These are phyloP conservation scores for Phalloptychus januarius DNA, from an alignment of 2,797 vertebrate species.

Conservation along the genomic window DNA sequence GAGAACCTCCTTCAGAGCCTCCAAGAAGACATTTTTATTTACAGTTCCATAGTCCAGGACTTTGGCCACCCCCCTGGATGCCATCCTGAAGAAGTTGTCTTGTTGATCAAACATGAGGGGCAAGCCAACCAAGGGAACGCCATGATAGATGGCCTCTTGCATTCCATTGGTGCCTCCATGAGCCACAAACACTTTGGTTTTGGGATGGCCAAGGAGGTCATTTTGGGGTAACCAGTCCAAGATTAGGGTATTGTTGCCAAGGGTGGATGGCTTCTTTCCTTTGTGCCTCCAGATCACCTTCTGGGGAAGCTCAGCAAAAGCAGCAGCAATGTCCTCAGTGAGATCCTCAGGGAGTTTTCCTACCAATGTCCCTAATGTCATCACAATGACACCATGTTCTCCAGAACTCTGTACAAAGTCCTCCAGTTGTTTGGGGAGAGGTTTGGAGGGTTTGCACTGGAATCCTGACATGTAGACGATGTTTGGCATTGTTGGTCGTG, in stretches of 20 bases:
- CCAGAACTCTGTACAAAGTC: conserved; percentile 53
- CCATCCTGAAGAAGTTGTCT: conserved; percentile 69
- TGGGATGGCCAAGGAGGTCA: conserved; percentile 71
- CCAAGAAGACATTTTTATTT: conserved; percentile 63
- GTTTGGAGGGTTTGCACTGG: conserved; percentile 73
- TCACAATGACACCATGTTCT: conserved; percentile 74
- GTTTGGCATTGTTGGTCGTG: conserved; percentile 77
- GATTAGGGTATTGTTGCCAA: conserved; percentile 71
- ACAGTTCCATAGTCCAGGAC: conserved; percentile 61
- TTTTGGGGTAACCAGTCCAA: conserved; percentile 74
- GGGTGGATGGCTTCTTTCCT: conserved; percentile 60
- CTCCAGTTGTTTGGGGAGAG: conserved; percentile 48
- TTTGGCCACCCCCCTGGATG: conserved; percentile 65
- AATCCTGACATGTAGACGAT: conserved; percentile 76
- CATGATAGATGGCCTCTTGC: conserved; percentile 72
- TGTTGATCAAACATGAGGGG: conserved; percentile 71
- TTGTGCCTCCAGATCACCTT: conserved; percentile 70
- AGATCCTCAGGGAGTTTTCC: conserved; percentile 61
- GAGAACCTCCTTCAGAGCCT: conserved; percentile 61
- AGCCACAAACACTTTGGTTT: conserved; percentile 67
- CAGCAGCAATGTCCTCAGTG: conserved; percentile 59
- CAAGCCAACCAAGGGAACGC: conserved; percentile 67
- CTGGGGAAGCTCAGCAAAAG: conserved; percentile 71
- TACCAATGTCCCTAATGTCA: conserved; percentile 70
- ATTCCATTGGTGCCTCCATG: conserved; percentile 74